Evolutionary conservation across 2,113 vertebrate species (phyloP).

Genomic region (Phaethon lepturus): DNA sequence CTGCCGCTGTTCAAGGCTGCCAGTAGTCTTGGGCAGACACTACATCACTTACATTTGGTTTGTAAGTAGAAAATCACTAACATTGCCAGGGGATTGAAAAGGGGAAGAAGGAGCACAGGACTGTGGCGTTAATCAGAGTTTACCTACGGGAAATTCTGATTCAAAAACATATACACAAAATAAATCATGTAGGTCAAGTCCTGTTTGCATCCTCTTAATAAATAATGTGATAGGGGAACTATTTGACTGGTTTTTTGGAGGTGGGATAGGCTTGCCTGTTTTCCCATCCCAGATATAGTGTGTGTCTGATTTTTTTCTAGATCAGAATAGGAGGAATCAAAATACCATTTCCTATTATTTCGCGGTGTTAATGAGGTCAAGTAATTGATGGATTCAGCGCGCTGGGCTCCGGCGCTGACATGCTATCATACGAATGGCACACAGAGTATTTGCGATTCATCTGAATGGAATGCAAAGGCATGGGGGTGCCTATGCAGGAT

Average conservation of each 20-base stretch:
- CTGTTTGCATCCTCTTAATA: neutral
- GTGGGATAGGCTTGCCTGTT: neutral
- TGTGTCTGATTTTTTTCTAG: neutral
- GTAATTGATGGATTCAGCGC: neutral
- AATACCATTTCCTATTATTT: neutral
- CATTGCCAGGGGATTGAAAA: neutral
- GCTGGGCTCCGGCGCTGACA: neutral
- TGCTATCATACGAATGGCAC: neutral
- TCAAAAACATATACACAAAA: neutral
- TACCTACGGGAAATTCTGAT: slow-evolving; percentile 32
- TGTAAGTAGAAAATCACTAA: neutral
- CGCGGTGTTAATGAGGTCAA: neutral
- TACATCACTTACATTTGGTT: neutral
- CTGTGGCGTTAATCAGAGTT: neutral
- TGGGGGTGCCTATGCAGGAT: neutral
- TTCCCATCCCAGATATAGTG: neutral
- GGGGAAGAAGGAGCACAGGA: neutral
- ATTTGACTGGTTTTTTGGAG: neutral
- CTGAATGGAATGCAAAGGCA: neutral
- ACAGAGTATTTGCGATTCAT: neutral
- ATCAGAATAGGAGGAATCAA: neutral
- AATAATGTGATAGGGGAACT: neutral
- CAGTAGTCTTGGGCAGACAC: neutral
- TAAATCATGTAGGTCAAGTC: neutral
- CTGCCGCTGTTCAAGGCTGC: neutral